Base-by-base conservation (phyloP, 2,113 vertebrate genomes). In the Sylvilagus bachmani region DNA sequence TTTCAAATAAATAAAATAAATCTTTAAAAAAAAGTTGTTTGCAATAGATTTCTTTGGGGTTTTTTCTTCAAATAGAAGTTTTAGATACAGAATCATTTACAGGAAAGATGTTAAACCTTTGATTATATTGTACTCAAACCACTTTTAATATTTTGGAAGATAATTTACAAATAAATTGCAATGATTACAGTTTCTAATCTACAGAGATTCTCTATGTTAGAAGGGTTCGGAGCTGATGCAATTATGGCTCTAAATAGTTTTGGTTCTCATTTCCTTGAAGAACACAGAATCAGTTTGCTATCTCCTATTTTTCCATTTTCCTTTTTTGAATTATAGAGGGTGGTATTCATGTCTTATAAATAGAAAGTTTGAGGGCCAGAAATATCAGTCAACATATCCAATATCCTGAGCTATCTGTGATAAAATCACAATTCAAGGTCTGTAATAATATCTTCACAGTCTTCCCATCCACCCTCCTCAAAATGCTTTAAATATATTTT, bases 111-210 rank as follows among this genome's bases (percentile, higher is more conserved):
- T 2, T 13, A 0, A 9, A 16, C 9, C 6, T 91, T 70, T 86
- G 58, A 44, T 93, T 90, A 73, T 55, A 62, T 55, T 87, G 0
- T 44, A 71, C 10, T 69, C 22, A 64, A 87, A 53, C 13, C 11
- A 85, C 6, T 64, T 77, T 74, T 88, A 10, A 64, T 53, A 4
- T 67, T 91, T 64, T 87, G 7, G 86, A 33, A 86, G 38, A 69
- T 9, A 83, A 64, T 93, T 67, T 49, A 79, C 17, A 86, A 66
- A 80, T 53, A 67, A 86, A 89, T 75, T n/a, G 12, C 27, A 85
- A 33, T 4, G 33, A 79, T 25, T 12, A 62, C n/a, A 8, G 51
- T 22, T 82, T 80, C 4, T 31, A 55, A 58, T 86, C 62, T 86
- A 31, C 16, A 73, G 33, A 70, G 13, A 53, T 55, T 2, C 1